Conservation (phyloP, 2,113 vertebrate genomes). For the Plecotus auritus region DNA sequence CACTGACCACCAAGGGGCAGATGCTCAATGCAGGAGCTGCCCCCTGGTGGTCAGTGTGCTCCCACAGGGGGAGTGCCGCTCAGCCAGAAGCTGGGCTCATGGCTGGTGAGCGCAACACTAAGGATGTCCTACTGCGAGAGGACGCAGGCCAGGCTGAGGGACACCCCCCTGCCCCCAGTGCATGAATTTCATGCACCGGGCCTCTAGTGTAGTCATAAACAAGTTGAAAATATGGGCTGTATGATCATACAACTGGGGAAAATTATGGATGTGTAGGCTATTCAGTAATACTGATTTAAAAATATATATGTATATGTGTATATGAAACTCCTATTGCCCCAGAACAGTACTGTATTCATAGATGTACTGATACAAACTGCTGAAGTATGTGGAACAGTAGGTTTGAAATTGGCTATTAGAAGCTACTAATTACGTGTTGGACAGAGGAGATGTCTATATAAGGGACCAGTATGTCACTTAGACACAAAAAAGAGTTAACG, state of each 20-base stretch:
- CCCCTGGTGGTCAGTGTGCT: too few relatives aligned
- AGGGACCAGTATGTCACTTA: neutral
- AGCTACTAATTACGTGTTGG: neutral
- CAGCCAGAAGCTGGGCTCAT: too few relatives aligned
- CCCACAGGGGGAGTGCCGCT: too few relatives aligned
- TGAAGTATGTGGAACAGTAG: neutral
- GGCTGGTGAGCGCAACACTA: too few relatives aligned
- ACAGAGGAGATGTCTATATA: neutral
- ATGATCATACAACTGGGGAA: neutral
- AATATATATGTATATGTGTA: neutral
- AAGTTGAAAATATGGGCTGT: neutral
- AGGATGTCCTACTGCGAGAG: too few relatives aligned
- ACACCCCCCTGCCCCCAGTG: too few relatives aligned
- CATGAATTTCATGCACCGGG: too few relatives aligned
- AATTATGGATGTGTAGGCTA: neutral
- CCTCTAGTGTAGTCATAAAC: neutral
- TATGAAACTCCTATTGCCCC: neutral
- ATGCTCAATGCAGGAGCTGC: too few relatives aligned
- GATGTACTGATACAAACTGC: neutral
- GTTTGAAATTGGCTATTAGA: neutral
- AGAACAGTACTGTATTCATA: neutral
- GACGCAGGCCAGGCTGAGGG: too few relatives aligned
- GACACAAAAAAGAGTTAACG: neutral
- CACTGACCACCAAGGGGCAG: too few relatives aligned
- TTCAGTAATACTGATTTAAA: neutral